These are phyloP conservation scores for Neolamprologus tretocephalus DNA, from an alignment of 2,113 vertebrate species.

Conservation along the genomic window DNA sequence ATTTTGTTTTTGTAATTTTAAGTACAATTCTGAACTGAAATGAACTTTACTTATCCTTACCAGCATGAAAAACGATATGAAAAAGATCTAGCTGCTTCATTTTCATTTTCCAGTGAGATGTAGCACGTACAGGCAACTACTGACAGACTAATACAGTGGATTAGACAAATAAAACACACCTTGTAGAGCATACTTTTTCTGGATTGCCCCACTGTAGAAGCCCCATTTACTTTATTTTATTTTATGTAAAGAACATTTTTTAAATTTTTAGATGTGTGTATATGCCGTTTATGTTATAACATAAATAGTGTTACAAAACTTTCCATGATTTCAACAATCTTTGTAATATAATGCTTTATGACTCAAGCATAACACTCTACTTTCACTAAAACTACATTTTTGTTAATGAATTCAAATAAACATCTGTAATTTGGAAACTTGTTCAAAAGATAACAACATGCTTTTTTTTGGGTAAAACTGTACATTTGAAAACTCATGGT, in stretches of 20 bases:
- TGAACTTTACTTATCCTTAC: not conserved
- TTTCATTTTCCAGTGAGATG: not conserved
- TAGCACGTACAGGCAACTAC: rapidly evolving
- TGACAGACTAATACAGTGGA: not conserved
- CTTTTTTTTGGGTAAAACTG: not conserved
- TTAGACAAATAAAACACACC: not conserved
- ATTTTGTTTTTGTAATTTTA: not conserved
- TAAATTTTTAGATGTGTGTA: not conserved
- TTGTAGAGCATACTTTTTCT: not conserved
- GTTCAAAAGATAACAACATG: not conserved
- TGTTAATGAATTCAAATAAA: not conserved
- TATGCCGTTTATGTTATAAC: not conserved
- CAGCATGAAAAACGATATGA: rapidly evolving
- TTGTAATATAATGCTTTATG: not conserved
- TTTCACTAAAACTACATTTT: not conserved
- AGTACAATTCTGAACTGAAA: not conserved
- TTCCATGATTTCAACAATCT: not conserved
- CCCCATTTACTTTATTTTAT: not conserved
- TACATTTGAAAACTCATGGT: not conserved
- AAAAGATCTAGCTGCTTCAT: not conserved
- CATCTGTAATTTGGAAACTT: not conserved
- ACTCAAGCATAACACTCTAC: not conserved
- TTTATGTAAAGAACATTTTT: not conserved
- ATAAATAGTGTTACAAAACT: not conserved
- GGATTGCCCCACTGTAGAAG: not conserved